Evolutionary conservation across 2,888 invertebrate species (phyloP).

Genomic region (Ophion slaviceki): DNA sequence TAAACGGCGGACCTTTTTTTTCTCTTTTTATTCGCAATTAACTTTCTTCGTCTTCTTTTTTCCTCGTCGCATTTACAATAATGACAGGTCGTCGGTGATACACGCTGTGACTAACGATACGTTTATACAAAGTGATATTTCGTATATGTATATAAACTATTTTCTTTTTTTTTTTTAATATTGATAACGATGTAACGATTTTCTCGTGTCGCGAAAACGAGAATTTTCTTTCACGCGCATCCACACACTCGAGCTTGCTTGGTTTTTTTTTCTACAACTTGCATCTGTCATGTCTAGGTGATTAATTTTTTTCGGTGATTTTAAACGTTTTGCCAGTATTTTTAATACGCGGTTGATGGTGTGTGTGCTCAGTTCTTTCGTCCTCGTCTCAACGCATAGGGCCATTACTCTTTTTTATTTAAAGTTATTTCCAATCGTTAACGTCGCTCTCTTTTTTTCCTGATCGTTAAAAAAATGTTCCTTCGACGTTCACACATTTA

Average conservation of each 20-base stretch:
- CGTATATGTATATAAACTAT: constrained; percentile 63
- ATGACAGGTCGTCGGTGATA: constrained; percentile 57
- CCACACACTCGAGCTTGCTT: constrained; percentile 5
- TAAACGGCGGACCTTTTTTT: neutral
- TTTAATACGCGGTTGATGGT: constrained; percentile 36
- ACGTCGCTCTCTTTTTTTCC: too few relatives aligned
- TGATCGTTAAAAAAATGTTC: neutral
- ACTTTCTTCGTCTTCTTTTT: constrained; percentile 21
- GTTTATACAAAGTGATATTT: constrained; percentile 66
- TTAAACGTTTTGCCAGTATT: neutral
- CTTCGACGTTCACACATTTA: constrained; percentile 31
- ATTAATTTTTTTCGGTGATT: constrained; percentile 1
- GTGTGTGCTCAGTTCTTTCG: constrained; percentile 44
- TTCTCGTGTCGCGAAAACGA: constrained; percentile 18
- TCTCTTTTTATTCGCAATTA: constrained; percentile 39
- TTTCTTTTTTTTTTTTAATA: constrained; percentile 40
- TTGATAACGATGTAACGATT: constrained; percentile 60
- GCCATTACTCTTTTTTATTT: too few relatives aligned
- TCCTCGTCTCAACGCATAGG: constrained; percentile 23
- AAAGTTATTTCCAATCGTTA: neutral
- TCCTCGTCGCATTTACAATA: constrained; percentile 50
- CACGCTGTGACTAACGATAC: constrained; percentile 61
- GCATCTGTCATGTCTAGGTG: neutral
- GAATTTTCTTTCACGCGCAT: constrained; percentile 10
- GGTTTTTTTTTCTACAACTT: neutral